Evolutionary conservation across 2,888 invertebrate genomes (phyloP).

Genomic region (Argynnis bischoffii): DNA sequence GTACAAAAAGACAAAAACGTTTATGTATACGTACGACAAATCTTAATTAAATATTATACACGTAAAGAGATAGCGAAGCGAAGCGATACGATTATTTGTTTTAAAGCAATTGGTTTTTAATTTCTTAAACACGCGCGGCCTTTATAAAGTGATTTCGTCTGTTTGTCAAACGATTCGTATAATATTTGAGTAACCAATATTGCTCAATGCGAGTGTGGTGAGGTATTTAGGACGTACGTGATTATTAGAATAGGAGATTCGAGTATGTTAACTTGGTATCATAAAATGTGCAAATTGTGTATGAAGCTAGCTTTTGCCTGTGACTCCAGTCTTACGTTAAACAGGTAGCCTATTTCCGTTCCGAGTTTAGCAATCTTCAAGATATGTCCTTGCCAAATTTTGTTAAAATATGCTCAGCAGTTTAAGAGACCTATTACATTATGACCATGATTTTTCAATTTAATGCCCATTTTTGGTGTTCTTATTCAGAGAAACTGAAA

Average conservation of each 20-base stretch:
- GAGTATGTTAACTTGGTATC: neutral
- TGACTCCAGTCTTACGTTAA: neutral
- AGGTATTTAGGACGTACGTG: slow-evolving; percentile 33
- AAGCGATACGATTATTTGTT: neutral
- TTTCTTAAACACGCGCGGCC: slow-evolving; percentile 31
- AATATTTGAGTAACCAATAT: slow-evolving; percentile 27
- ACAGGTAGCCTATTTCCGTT: too few relatives aligned
- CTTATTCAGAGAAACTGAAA: too few relatives aligned
- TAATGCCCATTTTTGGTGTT: too few relatives aligned
- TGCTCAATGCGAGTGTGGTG: slow-evolving; percentile 27
- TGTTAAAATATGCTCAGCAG: too few relatives aligned
- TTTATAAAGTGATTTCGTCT: slow-evolving; percentile 17
- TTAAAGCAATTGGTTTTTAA: slow-evolving; percentile 22
- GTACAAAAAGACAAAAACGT: too few relatives aligned
- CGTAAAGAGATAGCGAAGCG: neutral
- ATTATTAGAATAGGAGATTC: neutral
- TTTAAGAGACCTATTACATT: too few relatives aligned
- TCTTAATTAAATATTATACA: neutral
- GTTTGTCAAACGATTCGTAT: slow-evolving; percentile 30
- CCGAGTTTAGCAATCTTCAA: too few relatives aligned
- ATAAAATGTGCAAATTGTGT: too few relatives aligned
- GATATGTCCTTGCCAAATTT: too few relatives aligned
- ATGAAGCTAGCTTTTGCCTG: too few relatives aligned
- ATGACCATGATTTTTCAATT: too few relatives aligned
- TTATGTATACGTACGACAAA: neutral